Base-by-base conservation (phyloP, 2,113 vertebrate genomes). In the Vimba vimba region DNA sequence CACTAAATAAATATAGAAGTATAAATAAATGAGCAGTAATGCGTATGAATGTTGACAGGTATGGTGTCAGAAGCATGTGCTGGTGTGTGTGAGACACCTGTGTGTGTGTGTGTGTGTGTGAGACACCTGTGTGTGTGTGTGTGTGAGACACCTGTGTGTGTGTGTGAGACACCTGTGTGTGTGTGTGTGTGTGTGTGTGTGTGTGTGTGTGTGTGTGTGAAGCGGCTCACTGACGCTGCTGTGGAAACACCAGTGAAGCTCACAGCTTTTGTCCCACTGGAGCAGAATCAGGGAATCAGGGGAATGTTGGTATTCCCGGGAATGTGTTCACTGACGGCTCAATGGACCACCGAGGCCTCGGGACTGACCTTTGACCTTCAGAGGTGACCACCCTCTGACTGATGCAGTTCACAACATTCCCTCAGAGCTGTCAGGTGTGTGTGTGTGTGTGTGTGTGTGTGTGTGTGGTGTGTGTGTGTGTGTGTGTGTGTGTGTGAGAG, bases 281-380 rank as follows among this genome's bases (percentile, higher is more conserved):
- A 81, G 89, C 88, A 91, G 93, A 93, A 93, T 93, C 87, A 87
- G 87, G 89, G 91, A 43, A 43, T 43, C 39, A 43, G 39, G 39
- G 39, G 39, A 95, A 94, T 95, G 94, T 94, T 93, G 93, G 93
- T 91, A 92, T 91, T 94, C 93, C 92, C 87, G 94, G 92, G 93
- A 95, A 95, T 94, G 91, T 92, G 92, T 90, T 91, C 84, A 88
- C 83, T 91, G 93, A 93, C 90, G 87, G 93, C 59, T 71, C 91
- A 94, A 93, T 88, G 36, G 89, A 83, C 33, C 83, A 47, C 47
- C 79, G 87, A 91, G 93, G 92, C 91, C 93, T 88, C 86, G 88
- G 85, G 84, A 88, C 74, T 92, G 92, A 94, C 94, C 94, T 93
- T 86, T 94, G 93, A 90, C 87, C 85, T 86, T 0, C 74, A 81